Conservation (phyloP, 2,797 vertebrate species). For the Neomorphus geoffroyi region DNA sequence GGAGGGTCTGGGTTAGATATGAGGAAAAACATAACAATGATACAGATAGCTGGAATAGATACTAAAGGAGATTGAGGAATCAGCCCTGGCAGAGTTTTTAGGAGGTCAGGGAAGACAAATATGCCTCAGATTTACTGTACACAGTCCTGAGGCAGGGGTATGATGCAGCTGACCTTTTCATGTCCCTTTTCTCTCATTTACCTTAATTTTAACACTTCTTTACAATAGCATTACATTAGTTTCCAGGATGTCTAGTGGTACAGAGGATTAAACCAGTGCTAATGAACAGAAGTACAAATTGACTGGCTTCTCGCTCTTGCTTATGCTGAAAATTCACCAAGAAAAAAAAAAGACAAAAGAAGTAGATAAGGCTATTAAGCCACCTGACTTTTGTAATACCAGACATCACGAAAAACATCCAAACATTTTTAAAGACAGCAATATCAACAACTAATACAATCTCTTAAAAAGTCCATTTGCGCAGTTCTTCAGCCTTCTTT, state of each 20-base stretch:
- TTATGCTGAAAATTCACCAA: neutral
- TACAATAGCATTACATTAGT: neutral
- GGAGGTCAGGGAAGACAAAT: neutral
- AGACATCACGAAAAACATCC: no score
- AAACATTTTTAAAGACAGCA: no score
- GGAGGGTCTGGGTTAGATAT: no score
- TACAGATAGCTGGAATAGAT: neutral
- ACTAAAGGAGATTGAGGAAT: neutral
- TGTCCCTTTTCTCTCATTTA: neutral
- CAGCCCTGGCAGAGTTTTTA: neutral
- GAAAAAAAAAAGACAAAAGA: neutral
- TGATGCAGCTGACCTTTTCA: neutral
- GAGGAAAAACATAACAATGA: neutral
- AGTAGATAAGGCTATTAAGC: no score
- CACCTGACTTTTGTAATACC: no score
- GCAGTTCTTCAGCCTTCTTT: neutral
- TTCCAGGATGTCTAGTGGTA: neutral
- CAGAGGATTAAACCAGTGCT: neutral
- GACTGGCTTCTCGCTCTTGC: neutral
- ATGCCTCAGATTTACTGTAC: neutral
- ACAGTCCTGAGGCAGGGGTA: neutral
- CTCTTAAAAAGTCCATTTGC: neutral
- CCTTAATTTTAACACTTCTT: neutral
- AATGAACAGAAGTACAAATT: neutral
- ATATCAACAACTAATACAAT: no score